A percentile compares a stretch with the other conserved stretches of the same genome.
Conservation (phyloP, 2,113 vertebrate genomes). For the Ptychochromis oligacanthus region DNA sequence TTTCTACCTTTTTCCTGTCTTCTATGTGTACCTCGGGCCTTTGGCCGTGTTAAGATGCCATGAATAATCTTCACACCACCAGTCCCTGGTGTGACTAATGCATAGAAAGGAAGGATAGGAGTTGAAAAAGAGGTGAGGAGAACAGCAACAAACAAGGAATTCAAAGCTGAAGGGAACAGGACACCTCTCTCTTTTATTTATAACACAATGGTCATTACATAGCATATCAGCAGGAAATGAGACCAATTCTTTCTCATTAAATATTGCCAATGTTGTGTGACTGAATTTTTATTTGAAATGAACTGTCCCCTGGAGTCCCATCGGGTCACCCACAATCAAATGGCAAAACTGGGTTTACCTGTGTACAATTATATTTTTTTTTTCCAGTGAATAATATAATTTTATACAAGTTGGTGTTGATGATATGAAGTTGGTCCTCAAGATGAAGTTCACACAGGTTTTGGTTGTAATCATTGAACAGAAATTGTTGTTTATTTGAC, state of each 20-base stretch:
- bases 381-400: too few species aligned
- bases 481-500: too few species aligned
- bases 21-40: conserved; percentile 1
- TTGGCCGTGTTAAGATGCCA: conserved; percentile 28
- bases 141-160: conserved; percentile 35
- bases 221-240: neutral
- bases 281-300: neutral
- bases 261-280: neutral
- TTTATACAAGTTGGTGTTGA: too few species aligned
- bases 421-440: too few species aligned
- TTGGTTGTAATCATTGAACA: too few species aligned
- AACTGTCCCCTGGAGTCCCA: neutral
- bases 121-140: conserved; percentile 35
- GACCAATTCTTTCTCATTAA: neutral
- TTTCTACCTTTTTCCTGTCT: neutral
- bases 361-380: too few species aligned
- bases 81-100: conserved; percentile 45
- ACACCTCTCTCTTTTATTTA: neutral
- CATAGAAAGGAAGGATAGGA: conserved; percentile 8
- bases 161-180: conserved; percentile 10
- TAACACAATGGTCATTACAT: neutral
- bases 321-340: too few species aligned
- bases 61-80: conserved; percentile 50
- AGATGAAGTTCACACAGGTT: too few species aligned
- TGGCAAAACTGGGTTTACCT: too few species aligned